Conservation (phyloP, 2,888 invertebrate genomes). For the Psylliodes chrysocephalus region DNA sequence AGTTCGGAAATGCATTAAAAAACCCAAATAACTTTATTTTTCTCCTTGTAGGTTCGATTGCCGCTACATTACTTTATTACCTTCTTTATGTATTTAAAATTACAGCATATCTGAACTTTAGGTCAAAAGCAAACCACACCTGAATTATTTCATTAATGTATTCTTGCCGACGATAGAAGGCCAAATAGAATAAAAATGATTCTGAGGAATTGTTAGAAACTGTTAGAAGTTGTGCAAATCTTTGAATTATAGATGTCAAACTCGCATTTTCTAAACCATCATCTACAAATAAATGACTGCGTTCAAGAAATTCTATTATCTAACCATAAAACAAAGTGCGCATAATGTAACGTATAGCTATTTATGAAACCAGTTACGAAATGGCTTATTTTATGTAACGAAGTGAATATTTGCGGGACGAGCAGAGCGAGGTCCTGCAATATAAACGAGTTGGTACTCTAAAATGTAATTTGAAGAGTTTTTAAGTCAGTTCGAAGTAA, state of each 20-base stretch:
- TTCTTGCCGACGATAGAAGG: conserved; percentile 38
- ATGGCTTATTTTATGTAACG: too few relatives aligned
- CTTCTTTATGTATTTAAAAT: conserved; percentile 25
- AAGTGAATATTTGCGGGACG: not conserved
- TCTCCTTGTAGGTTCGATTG: not conserved
- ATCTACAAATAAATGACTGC: not conserved
- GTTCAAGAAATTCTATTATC: not conserved
- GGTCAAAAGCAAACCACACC: conserved; percentile 45
- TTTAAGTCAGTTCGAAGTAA: too few relatives aligned
- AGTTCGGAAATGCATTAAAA: too few relatives aligned
- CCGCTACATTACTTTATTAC: conserved; percentile 12
- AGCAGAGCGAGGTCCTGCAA: not conserved
- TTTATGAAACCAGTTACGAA: not conserved
- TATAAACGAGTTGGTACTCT: too few relatives aligned
- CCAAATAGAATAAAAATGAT: conserved; percentile 32
- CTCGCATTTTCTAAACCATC: conserved; percentile 1
- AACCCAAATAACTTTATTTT: too few relatives aligned
- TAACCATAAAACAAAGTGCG: conserved; percentile 11
- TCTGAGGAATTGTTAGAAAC: conserved; percentile 15
- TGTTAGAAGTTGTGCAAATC: conserved; percentile 16
- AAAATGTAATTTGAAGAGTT: too few relatives aligned
- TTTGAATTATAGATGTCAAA: conserved; percentile 27
- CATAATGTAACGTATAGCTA: not conserved
- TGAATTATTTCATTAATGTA: conserved; percentile 42
- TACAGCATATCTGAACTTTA: conserved; percentile 42